Conservation (phyloP, 1,140 invertebrate species). For the Asbolus verrucosus region DNA sequence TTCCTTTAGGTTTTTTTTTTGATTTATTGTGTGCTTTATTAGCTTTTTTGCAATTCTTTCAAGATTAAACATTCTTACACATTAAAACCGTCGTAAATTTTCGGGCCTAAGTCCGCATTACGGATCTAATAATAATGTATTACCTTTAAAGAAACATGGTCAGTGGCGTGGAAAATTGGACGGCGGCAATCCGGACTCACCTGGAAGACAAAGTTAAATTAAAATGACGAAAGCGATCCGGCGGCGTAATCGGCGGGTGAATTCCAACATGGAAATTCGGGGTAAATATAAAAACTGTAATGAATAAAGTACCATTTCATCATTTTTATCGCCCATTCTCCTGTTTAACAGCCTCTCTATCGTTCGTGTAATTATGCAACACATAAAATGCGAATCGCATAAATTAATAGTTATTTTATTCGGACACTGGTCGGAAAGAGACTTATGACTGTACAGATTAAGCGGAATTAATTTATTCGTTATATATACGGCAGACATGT, state of each 20-base stretch:
- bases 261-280: no score
- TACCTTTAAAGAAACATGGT: slow-evolving; percentile 19
- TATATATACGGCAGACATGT: slow-evolving; percentile 45
- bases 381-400: slow-evolving; percentile 52
- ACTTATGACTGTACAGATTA: slow-evolving; percentile 50
- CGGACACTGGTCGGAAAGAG: slow-evolving; percentile 39
- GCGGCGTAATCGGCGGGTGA: no score
- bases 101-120: background rate
- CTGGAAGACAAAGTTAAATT: slow-evolving; percentile 40
- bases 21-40: slow-evolving; percentile 42
- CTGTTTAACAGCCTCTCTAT: no score
- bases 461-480: slow-evolving; percentile 46
- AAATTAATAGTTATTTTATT: slow-evolving; percentile 55
- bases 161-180: slow-evolving; percentile 32
- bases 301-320: slow-evolving; percentile 53
- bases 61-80: slow-evolving; percentile 42
- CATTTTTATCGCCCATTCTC: no score
- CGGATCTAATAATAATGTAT: slow-evolving; percentile 27
- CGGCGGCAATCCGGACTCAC: slow-evolving; percentile 32
- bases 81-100: slow-evolving; percentile 25
- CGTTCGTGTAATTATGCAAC: slow-evolving; percentile 53
- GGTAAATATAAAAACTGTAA: slow-evolving; percentile 41
- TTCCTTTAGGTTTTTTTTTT: slow-evolving; percentile 30
- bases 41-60: slow-evolving; percentile 40
- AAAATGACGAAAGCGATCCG: no score